Evolutionary conservation across 2,888 invertebrate species (phyloP).

Genomic region (Synanthedon myopaeformis): DNA sequence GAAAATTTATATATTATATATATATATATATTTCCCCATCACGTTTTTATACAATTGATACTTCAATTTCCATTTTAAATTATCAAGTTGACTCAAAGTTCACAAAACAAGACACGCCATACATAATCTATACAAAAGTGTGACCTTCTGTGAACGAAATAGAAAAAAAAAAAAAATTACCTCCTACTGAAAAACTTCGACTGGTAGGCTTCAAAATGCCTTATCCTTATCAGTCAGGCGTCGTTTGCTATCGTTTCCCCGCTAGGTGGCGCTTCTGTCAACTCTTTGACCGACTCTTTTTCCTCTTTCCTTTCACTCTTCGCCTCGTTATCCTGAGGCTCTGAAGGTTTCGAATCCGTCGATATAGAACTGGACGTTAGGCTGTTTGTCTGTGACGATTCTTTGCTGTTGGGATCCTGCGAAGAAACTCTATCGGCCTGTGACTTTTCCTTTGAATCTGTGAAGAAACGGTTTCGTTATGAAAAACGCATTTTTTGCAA

Average conservation of each 20-base stretch:
- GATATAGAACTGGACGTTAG: constrained; percentile 56
- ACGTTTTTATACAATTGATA: no score
- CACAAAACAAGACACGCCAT: no score
- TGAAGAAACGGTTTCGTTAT: no score
- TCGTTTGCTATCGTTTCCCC: constrained; percentile 31
- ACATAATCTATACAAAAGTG: not conserved
- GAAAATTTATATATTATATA: no score
- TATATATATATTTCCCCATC: no score
- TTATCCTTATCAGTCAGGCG: constrained; percentile 49
- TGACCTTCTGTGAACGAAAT: constrained; percentile 8
- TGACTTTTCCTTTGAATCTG: constrained; percentile 51
- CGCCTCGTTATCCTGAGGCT: constrained; percentile 17
- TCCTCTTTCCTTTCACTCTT: constrained; percentile 20
- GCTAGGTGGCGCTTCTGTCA: constrained; percentile 9
- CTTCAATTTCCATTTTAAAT: no score
- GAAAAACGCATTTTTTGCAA: no score
- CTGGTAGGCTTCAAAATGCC: constrained; percentile 30
- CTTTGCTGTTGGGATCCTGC: constrained; percentile 52
- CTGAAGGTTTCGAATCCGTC: constrained; percentile 51
- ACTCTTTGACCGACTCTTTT: constrained; percentile 1
- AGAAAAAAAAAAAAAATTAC: constrained; percentile 13
- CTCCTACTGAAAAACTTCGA: constrained; percentile 32
- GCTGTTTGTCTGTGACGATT: constrained; percentile 54
- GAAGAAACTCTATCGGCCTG: constrained; percentile 25
- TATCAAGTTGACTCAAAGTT: no score